Evolutionary conservation across 1,140 invertebrate species (phyloP).

Genomic region (Steinernema feltiae): DNA sequence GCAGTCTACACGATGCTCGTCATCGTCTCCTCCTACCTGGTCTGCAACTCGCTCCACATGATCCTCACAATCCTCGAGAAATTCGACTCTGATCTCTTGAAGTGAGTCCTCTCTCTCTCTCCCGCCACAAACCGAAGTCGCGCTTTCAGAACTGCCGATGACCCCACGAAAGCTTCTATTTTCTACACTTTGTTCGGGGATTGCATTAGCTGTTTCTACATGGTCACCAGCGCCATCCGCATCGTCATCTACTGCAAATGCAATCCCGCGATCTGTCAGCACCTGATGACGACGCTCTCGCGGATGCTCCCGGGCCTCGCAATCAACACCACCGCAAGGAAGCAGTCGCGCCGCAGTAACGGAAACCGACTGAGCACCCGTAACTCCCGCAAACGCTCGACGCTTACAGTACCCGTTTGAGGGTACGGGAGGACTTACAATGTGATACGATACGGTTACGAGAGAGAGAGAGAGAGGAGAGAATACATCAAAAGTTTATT

Average conservation of each 20-base stretch:
- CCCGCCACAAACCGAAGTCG: background rate
- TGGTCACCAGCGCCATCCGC: conserved; percentile 27
- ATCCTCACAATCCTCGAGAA: conserved; percentile 26
- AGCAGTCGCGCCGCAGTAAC: background rate
- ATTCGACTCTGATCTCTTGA: conserved; percentile 19
- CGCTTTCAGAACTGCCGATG: conserved; percentile 22
- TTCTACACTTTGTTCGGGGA: conserved; percentile 29
- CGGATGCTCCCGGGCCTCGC: background rate
- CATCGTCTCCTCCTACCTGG: conserved; percentile 30
- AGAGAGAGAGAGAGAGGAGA: no score
- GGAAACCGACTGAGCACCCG: background rate
- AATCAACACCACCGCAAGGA: background rate
- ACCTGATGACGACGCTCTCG: background rate
- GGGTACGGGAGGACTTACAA: background rate
- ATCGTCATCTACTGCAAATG: conserved; percentile 30
- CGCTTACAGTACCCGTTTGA: background rate
- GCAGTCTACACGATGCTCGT: conserved; percentile 35
- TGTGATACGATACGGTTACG: no score
- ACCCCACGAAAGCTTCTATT: conserved; percentile 17
- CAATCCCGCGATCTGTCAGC: conserved; percentile 55
- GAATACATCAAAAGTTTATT: background rate
- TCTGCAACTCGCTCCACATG: conserved; percentile 27
- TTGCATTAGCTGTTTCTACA: conserved; percentile 25
- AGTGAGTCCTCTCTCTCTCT: conserved; percentile 17
- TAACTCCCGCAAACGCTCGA: background rate